Base-by-base conservation (phyloP, 2,113 vertebrate species). In the Neotoma lepida region DNA sequence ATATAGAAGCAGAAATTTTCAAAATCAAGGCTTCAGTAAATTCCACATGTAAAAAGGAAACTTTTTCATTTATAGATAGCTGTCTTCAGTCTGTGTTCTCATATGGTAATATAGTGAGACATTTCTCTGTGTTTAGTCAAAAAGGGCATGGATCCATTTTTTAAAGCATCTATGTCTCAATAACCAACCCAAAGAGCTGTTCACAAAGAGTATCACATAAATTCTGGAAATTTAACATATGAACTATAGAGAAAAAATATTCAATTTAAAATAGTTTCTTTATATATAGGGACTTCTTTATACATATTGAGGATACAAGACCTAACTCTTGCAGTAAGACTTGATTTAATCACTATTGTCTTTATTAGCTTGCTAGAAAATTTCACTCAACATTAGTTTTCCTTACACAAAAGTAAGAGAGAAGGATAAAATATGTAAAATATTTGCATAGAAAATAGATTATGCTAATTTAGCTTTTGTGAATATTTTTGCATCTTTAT, bases 341-440 rank as follows among this genome's bases (percentile, higher is more conserved):
- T 6, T 84, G 1, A n/a, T 58, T 51, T 96, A 90, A 39, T 6
- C 71, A 12, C 6, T 61, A 86, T 5, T 46, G 2, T 6, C 26
- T 71, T 28, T n/a, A 71, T 89, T 56, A 71, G 6, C 1, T 81
- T 82, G 20, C 13, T 73, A 0, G 51, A 84, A 68, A 39, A 82
- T 58, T 80, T 95, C 86, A 78, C 9, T 14, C 51, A 77, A 86
- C 28, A 49, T 54, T 89, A 81, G 24, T 81, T 88, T 86, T 64
- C 4, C 18, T 26, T 51, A 41, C 14, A 61, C 2, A 77, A 80
- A 61, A n/a, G 33, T 28, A 39, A 70, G 30, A 68, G 17, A 2
- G 20, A 51, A 78, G 6, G 18, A 82, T 39, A 76, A 39, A 68
- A 91, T 68, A 18, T 44, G 56, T 14, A 81, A 30, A 39, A 44